Percentiles rank a stretch among this genome's conserved stretches.
These are phyloP conservation scores for Atta texana DNA, from an alignment of 1,140 invertebrate species.

Conservation along the genomic window DNA sequence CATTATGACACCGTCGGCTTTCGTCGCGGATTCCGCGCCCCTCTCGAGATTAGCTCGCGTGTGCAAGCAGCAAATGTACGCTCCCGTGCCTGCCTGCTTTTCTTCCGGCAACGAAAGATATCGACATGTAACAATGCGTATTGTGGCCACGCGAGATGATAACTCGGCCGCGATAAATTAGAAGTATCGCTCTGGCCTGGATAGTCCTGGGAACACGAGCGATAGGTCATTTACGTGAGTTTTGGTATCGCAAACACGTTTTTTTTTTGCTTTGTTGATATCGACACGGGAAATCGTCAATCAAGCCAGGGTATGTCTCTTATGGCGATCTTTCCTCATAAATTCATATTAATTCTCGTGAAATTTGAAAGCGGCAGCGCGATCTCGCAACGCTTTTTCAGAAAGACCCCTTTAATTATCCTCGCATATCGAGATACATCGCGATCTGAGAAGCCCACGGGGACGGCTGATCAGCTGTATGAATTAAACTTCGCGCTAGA, in stretches of 20 bases:
- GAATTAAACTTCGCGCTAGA: neutral
- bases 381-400: constrained; percentile 23
- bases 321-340: neutral
- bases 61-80: neutral
- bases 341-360: constrained; percentile 38
- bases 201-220: constrained; percentile 47
- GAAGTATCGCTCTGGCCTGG: constrained; percentile 23
- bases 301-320: constrained; percentile 2
- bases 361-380: neutral
- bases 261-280: neutral
- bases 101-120: constrained; percentile 65
- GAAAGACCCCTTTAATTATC: constrained; percentile 47
- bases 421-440: constrained; percentile 9
- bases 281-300: constrained; percentile 41
- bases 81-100: constrained; percentile 23
- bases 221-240: constrained; percentile 41
- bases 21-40: constrained; percentile 68
- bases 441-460: neutral
- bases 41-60: neutral
- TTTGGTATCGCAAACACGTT: constrained; percentile 31
- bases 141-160: constrained; percentile 52
- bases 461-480: constrained; percentile 2
- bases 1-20: constrained; percentile 74
- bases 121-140: constrained; percentile 61
- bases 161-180: constrained; percentile 56